Evolutionary conservation across 1,140 invertebrate species (phyloP).

Genomic region (Nephotettix cincticeps): DNA sequence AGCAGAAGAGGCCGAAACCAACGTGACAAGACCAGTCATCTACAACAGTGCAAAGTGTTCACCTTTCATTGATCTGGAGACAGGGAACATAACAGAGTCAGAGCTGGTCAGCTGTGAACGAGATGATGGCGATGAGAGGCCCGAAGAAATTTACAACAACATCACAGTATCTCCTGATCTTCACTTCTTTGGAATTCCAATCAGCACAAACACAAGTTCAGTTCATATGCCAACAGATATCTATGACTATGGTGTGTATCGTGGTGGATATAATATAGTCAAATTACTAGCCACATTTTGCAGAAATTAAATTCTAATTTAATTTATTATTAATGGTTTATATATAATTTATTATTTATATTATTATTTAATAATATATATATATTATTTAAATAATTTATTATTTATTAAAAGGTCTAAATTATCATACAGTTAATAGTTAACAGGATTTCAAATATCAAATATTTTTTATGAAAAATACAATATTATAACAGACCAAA

Average conservation of each 20-base stretch:
- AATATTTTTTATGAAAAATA: no score
- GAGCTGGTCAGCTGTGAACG: background rate
- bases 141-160: slow-evolving; percentile 34
- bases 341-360: no score
- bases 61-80: background rate
- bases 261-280: no score
- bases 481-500: no score
- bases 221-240: slow-evolving; percentile 95
- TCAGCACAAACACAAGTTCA: slow-evolving; percentile 81
- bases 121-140: slow-evolving; percentile 6
- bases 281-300: no score
- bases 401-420: no score
- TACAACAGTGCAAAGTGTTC: slow-evolving; percentile 67
- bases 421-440: no score
- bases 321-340: no score
- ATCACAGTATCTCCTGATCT: slow-evolving; percentile 67
- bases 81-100: background rate
- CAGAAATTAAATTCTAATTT: no score
- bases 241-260: slow-evolving; percentile 66
- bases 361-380: no score
- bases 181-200: slow-evolving; percentile 81
- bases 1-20: slow-evolving; percentile 56
- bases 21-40: slow-evolving; percentile 49
- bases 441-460: no score
- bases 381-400: no score